phyloP scores from a whole-genome alignment of 2,113 vertebrate genomes.

The Lophotis ruficrista region DNA sequence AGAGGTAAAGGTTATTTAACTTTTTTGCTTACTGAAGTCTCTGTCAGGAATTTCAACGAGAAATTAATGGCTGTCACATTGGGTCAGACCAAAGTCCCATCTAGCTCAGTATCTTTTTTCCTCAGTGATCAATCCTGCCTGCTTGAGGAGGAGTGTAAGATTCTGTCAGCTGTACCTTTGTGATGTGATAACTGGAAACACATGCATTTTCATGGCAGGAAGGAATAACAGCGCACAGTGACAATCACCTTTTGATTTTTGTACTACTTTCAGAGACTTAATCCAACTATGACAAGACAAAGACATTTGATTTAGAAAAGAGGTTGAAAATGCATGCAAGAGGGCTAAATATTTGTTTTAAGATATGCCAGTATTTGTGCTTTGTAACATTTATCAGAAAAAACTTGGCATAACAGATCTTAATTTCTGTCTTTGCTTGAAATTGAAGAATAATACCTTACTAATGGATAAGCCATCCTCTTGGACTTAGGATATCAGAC shows the following conservation, averaged over 20 bases:
- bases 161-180: not conserved
- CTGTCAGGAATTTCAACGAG: not conserved
- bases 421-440: not conserved
- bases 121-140: not conserved
- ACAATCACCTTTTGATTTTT: not conserved
- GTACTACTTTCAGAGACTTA: not conserved
- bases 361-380: not conserved
- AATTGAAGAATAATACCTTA: not conserved
- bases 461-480: not conserved
- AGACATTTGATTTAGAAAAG: not conserved
- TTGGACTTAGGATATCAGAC: not conserved
- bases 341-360: not conserved
- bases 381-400: not conserved
- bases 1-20: not conserved
- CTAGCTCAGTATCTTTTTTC: not conserved
- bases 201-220: not conserved
- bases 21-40: not conserved
- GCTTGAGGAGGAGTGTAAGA: not conserved
- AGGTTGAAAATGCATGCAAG: not conserved
- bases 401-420: not conserved
- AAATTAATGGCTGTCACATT: not conserved
- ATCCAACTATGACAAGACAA: not conserved
- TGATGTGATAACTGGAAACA: not conserved
- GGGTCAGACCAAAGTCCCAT: not conserved
- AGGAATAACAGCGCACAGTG: not conserved